phyloP scores from a whole-genome alignment of 2,113 vertebrate species.

The Tangachromis dhanisi region DNA sequence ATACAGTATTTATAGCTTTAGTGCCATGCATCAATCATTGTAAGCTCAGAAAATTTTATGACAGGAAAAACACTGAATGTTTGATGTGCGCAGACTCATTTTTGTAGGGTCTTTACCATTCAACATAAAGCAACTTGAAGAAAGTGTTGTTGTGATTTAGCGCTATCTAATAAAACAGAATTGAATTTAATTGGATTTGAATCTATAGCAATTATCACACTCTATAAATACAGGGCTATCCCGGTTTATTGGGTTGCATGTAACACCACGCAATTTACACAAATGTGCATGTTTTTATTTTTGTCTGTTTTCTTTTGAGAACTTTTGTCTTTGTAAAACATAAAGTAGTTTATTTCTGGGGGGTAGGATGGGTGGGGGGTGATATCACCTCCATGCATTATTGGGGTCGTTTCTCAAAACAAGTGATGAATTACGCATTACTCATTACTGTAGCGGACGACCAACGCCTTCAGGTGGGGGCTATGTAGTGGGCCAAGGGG shows the following conservation, averaged over 20 bases:
- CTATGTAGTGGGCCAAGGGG: background rate
- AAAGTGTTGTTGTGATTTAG: background rate
- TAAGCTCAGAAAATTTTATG: background rate
- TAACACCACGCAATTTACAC: background rate
- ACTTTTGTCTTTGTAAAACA: background rate
- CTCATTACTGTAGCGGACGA: background rate
- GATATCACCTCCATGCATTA: background rate
- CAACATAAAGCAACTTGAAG: background rate
- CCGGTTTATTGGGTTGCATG: background rate
- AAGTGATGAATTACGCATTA: background rate
- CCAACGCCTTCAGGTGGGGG: background rate
- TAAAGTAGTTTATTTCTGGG: background rate
- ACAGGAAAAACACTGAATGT: background rate
- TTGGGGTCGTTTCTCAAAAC: background rate
- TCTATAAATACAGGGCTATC: background rate
- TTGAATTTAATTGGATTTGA: accelerated
- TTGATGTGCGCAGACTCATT: background rate
- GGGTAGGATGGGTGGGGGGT: background rate
- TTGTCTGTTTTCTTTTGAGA: background rate
- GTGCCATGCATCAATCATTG: background rate
- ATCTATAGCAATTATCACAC: background rate
- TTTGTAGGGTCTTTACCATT: background rate
- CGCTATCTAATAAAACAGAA: background rate
- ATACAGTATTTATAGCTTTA: background rate
- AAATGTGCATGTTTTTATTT: background rate